phyloP scores from a whole-genome alignment of 1,140 invertebrate species.

The Meteorus sp. region DNA sequence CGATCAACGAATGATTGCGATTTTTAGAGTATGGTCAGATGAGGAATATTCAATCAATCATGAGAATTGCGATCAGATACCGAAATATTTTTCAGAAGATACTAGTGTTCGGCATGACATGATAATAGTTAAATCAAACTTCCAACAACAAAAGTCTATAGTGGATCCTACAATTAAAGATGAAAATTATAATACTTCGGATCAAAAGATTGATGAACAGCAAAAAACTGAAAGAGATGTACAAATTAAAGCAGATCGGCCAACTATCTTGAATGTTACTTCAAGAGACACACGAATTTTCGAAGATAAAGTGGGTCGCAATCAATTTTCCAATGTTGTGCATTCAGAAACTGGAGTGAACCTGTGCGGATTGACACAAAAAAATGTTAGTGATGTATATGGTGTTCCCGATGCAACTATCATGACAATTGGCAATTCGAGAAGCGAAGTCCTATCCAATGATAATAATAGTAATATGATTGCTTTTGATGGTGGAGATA shows the following conservation, averaged over 20 bases:
- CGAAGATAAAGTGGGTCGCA: not conserved
- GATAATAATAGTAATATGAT: conserved; percentile 39
- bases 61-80: too few species aligned
- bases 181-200: conserved; percentile 5
- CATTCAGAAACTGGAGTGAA: conserved; percentile 46
- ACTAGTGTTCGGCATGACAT: not conserved
- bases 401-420: too few species aligned
- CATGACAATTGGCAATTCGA: too few species aligned
- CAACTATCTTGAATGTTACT: conserved; percentile 37
- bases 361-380: too few species aligned
- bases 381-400: too few species aligned
- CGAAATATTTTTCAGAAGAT: too few species aligned
- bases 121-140: not conserved
- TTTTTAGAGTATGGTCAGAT: conserved; percentile 6
- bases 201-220: conserved; percentile 3
- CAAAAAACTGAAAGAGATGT: not conserved
- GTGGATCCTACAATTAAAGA: not conserved
- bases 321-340: conserved; percentile 9
- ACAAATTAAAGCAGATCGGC: conserved; percentile 34
- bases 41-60: not conserved
- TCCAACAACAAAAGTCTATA: not conserved
- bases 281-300: not conserved
- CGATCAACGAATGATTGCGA: conserved; percentile 54
- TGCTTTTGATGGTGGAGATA: conserved; percentile 21
- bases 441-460: too few species aligned